A percentile compares a stretch with the other conserved stretches of the same genome.
Evolutionary conservation across 1,140 invertebrate species (phyloP).

Genomic region (Lineus longissimus): DNA sequence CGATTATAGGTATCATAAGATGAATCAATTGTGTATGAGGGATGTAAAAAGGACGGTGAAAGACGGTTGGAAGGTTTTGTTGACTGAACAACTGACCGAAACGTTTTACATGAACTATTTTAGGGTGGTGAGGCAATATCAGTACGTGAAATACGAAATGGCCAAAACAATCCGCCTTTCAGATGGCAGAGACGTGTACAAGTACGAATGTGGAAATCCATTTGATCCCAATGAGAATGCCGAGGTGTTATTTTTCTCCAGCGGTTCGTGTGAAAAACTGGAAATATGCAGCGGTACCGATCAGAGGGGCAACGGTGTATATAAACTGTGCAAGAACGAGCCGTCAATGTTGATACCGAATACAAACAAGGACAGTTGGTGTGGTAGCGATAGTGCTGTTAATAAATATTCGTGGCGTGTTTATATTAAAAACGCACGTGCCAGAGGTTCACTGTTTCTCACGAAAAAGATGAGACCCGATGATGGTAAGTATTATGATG

Average conservation of each 20-base stretch:
- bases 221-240: conserved; percentile 2
- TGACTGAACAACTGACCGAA: conserved; percentile 4
- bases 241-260: conserved; percentile 2
- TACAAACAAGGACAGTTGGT: conserved; percentile 5
- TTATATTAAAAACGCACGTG: neutral
- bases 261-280: conserved; percentile 2
- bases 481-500: conserved; percentile 6
- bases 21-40: conserved; percentile 2
- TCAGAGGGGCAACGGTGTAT: neutral
- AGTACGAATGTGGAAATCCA: conserved; percentile 3
- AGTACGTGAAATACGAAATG: conserved; percentile 8
- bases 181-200: conserved; percentile 1
- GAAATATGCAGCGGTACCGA: neutral
- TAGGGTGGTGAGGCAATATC: conserved; percentile 1
- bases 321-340: conserved; percentile 4
- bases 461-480: neutral
- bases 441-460: neutral
- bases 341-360: neutral
- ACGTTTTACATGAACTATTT: conserved; percentile 4
- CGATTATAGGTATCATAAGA: neutral
- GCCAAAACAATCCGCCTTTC: conserved; percentile 2
- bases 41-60: neutral
- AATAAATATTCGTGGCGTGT: conserved; percentile 7
- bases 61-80: conserved; percentile 2
- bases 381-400: neutral